These are phyloP conservation scores for Pollenia labialis DNA, from an alignment of 2,888 invertebrate species.

Conservation along the genomic window DNA sequence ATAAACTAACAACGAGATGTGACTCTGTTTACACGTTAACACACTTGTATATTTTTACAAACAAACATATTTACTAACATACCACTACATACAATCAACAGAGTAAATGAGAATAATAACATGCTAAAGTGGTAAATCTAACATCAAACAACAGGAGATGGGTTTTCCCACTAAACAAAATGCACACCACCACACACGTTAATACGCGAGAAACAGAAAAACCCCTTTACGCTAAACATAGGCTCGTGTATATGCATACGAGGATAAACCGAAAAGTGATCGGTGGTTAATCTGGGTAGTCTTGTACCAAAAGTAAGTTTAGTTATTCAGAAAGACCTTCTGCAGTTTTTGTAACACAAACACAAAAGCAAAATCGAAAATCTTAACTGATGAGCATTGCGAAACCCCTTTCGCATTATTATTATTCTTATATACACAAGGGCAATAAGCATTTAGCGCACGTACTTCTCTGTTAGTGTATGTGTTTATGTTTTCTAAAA, in stretches of 20 bases:
- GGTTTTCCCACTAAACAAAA: constrained; percentile 19
- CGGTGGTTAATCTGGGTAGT: too few relatives aligned
- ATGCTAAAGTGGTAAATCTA: constrained; percentile 53
- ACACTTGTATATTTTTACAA: not conserved
- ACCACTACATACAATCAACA: constrained; percentile 28
- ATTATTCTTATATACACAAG: not conserved
- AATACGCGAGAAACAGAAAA: constrained; percentile 54
- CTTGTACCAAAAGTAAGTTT: too few relatives aligned
- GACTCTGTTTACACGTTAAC: not conserved
- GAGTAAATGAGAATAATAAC: constrained; percentile 60
- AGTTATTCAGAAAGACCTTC: too few relatives aligned
- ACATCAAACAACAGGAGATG: constrained; percentile 62
- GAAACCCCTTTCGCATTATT: not conserved
- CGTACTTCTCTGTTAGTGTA: not conserved
- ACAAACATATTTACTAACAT: not conserved
- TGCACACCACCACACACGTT: not conserved
- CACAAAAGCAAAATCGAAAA: too few relatives aligned
- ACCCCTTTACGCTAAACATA: constrained; percentile 49
- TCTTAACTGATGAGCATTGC: too few relatives aligned
- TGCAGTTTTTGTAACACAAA: too few relatives aligned
- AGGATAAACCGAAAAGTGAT: not conserved
- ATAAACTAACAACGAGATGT: constrained; percentile 26
- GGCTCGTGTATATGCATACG: not conserved
- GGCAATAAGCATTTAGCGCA: constrained; percentile 14
- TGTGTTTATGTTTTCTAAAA: not conserved